These are phyloP conservation scores for Orchesella flavescens DNA, from an alignment of 2,888 invertebrate genomes.

Conservation along the genomic window DNA sequence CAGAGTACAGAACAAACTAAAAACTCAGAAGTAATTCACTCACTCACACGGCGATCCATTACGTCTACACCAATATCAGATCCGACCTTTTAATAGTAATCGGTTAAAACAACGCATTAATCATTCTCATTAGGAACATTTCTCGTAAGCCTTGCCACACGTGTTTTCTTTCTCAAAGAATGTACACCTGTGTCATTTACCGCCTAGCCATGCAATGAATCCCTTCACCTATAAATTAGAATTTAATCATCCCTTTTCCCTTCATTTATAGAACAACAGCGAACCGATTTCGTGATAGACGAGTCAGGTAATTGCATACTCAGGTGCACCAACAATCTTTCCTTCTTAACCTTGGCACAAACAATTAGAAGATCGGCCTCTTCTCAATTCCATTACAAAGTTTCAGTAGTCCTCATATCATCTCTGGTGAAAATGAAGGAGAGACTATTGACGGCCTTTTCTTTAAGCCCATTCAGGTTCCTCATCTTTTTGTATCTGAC, in stretches of 20 bases:
- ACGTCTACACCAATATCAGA: no score
- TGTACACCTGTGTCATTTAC: constrained; percentile 6
- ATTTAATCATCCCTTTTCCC: constrained; percentile 2
- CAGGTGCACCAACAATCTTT: constrained; percentile 46
- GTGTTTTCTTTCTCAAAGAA: background rate
- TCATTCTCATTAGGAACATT: background rate
- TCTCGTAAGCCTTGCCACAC: background rate
- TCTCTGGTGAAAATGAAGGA: background rate
- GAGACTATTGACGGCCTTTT: constrained; percentile 31
- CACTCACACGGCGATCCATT: no score
- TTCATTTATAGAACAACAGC: no score
- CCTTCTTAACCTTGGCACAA: background rate
- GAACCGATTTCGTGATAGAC: background rate
- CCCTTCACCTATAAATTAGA: constrained; percentile 1
- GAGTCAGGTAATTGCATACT: constrained; percentile 54
- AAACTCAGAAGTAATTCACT: no score
- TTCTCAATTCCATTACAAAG: constrained; percentile 18
- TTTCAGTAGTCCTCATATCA: background rate
- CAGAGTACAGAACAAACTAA: no score
- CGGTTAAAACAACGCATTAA: no score
- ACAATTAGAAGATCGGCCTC: background rate
- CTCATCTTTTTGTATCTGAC: background rate
- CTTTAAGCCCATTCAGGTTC: constrained; percentile 8
- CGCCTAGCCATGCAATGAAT: background rate
- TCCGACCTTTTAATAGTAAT: no score